These are phyloP conservation scores for Dryobotodes eremita DNA, from an alignment of 2,888 invertebrate genomes.

Conservation along the genomic window DNA sequence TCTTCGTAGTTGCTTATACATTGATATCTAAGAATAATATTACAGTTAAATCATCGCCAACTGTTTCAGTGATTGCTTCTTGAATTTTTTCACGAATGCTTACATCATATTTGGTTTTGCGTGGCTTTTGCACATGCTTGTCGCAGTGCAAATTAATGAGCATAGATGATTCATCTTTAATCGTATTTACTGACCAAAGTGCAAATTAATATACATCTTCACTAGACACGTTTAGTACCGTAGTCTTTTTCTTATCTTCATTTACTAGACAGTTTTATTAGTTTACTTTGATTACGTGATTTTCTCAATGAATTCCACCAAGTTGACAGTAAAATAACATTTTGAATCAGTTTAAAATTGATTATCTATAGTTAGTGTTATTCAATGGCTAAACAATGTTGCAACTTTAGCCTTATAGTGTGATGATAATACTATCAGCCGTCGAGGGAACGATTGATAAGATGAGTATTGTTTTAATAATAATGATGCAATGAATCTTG, in stretches of 20 bases:
- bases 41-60: conserved; percentile 65
- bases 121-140: conserved; percentile 64
- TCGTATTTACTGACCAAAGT: conserved; percentile 52
- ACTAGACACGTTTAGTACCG: conserved; percentile 2
- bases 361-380: background rate
- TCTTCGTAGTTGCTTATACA: background rate
- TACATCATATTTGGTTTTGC: conserved; percentile 73
- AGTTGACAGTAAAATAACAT: background rate
- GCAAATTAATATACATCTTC: conserved; percentile 30
- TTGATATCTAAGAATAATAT: conserved; percentile 21
- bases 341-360: background rate
- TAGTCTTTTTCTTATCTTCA: conserved; percentile 6
- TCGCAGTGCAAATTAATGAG: conserved; percentile 55
- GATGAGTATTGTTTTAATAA: conserved; percentile 60
- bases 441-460: conserved; percentile 40
- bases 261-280: background rate
- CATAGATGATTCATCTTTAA: conserved; percentile 66
- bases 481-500: conserved; percentile 61
- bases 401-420: conserved; percentile 32
- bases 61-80: conserved; percentile 72
- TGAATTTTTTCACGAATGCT: conserved; percentile 73
- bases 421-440: conserved; percentile 53
- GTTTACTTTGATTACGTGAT: background rate
- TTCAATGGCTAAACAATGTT: conserved; percentile 42
- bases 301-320: background rate